phyloP scores from a whole-genome alignment of 2,797 vertebrate genomes.

The Galago senegalensis region DNA sequence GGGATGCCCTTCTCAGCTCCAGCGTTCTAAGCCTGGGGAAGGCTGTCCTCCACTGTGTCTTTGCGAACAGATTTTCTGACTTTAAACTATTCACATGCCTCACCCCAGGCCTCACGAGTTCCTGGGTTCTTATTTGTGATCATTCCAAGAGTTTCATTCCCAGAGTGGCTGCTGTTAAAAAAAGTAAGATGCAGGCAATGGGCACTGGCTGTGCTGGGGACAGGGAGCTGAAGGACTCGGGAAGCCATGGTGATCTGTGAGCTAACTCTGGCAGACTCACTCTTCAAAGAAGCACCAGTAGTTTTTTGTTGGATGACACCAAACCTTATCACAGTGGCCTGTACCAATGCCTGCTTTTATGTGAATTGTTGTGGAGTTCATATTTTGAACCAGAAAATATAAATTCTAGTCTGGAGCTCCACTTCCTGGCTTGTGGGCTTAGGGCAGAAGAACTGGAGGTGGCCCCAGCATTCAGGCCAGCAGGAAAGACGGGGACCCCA shows the following conservation, averaged over 20 bases:
- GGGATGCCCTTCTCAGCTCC: conserved; percentile 79
- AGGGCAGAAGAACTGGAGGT: accelerated
- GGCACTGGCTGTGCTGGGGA: not conserved
- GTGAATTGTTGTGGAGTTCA: not conserved
- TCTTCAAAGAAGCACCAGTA: not conserved
- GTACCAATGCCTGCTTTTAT: accelerated
- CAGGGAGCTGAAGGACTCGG: not conserved
- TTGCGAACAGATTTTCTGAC: conserved; percentile 48
- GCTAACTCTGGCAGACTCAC: accelerated
- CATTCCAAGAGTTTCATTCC: conserved; percentile 44
- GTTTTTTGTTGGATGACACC: not conserved
- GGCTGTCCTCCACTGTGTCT: not conserved
- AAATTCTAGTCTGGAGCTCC: not conserved
- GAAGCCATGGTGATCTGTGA: not conserved
- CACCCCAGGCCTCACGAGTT: conserved; percentile 42
- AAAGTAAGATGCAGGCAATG: not conserved
- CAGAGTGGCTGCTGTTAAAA: not conserved
- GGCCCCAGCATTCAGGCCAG: not conserved
- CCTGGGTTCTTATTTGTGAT: conserved; percentile 50
- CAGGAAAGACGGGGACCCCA: accelerated
- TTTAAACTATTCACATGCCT: conserved; percentile 50
- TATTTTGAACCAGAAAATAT: not conserved
- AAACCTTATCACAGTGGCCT: accelerated
- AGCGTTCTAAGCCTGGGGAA: not conserved
- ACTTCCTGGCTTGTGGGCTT: not conserved